Base-by-base conservation (phyloP, 1,140 invertebrate genomes). In the Cydia strobilella region DNA sequence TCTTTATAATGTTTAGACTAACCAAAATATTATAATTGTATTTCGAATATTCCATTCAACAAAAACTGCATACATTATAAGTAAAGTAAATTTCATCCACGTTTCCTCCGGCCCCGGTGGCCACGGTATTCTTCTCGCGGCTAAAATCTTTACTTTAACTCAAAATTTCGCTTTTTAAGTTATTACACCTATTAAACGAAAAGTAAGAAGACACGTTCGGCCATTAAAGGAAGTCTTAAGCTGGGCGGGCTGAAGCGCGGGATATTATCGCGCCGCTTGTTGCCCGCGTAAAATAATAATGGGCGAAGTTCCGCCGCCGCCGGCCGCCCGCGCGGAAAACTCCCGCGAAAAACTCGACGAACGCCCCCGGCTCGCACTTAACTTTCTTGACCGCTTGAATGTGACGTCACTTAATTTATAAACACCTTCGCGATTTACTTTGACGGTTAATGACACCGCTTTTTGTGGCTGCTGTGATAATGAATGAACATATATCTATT, bases 211-310 rank as follows among this genome's bases (percentile, higher is more conserved):
- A 92, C 89, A 91, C 90, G 90, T 91, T 87, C 88, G 74, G 80
- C 88, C 86, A 92, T 92, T 91, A 91, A 86, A 86, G 84, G 78
- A 76, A 81, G 80, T 83, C 84, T 83, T 73, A 75, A 82, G 83
- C 78, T 79, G 82, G 85, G 79, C 82, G 80, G 84, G 85, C 81
- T 80, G 84, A 84, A 83, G 81, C 83, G 84, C 82, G 78, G 88
- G 86, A 90, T 93, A 93, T 93, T 93, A 93, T 93, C 93, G 91
- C 92, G 85, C 91, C 90, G 93, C 92, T 93, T 93, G 93, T 93
- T 93, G 89, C 84, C 91, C 90, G 93, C 93, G 92, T 93, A 93
- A 93, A 93, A 93, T 93, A 93, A 93, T 93, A 93, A 93, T 93
- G 91, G 91, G 83, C 84, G 88, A 93, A 93, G 88, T 93, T 93